Evolutionary conservation across 2,888 invertebrate species (phyloP).

Genomic region (Ethmia dodecea): DNA sequence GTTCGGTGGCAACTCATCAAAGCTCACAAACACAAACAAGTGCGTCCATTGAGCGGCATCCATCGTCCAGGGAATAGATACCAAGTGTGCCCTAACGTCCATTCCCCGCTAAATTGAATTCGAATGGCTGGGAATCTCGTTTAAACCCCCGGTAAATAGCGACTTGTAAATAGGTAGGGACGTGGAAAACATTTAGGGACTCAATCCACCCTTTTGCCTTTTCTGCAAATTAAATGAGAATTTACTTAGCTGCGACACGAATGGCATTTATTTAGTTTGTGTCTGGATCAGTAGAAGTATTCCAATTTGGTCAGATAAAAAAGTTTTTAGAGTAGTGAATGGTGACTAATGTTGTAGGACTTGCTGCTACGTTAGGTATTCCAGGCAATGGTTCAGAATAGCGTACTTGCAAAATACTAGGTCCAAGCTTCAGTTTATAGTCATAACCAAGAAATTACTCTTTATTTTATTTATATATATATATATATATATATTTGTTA

Average conservation of each 20-base stretch:
- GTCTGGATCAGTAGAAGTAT: too few species aligned
- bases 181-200: constrained; percentile 55
- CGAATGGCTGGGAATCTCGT: constrained; percentile 53
- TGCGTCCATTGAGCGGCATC: constrained; percentile 2
- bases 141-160: constrained; percentile 54
- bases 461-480: too few species aligned
- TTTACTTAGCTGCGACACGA: constrained; percentile 32
- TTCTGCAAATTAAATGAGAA: constrained; percentile 63
- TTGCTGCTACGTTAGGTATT: too few species aligned
- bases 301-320: too few species aligned
- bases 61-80: constrained; percentile 37
- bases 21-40: neutral
- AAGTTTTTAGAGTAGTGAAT: too few species aligned
- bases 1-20: neutral
- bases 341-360: too few species aligned
- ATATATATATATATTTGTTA: too few species aligned
- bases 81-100: constrained; percentile 57
- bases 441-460: too few species aligned
- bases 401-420: too few species aligned
- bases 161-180: constrained; percentile 64
- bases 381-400: too few species aligned
- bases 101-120: constrained; percentile 70
- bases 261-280: constrained; percentile 23
- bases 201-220: constrained; percentile 60
- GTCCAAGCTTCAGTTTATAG: too few species aligned